A percentile compares a stretch with the other conserved stretches of the same genome.
Conservation (phyloP, 30 jellyfish, hydroid and myxozoan genomes). For the Nemopilema nomurai region DNA sequence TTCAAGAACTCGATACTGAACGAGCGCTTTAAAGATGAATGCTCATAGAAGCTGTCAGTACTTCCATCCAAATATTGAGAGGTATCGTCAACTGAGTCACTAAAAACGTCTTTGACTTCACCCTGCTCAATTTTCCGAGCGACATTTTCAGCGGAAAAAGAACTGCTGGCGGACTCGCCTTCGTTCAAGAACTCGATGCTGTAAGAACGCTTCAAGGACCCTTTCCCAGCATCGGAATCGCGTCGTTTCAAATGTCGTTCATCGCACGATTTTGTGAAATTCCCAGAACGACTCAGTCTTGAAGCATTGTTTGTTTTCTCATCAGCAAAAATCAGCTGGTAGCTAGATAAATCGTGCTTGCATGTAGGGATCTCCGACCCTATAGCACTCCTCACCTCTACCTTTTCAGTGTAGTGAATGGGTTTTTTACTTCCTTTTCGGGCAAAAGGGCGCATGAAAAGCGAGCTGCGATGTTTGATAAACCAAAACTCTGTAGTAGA, state of each 20-base stretch:
- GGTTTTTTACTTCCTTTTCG: neutral
- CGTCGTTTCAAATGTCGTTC: slow-evolving; percentile 10
- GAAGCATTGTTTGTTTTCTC: slow-evolving; percentile 46
- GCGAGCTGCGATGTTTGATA: slow-evolving; percentile 24
- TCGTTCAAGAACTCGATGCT: slow-evolving; percentile 55
- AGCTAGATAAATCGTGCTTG: slow-evolving; percentile 21
- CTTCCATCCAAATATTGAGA: neutral
- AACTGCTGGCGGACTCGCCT: neutral
- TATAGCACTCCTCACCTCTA: slow-evolving; percentile 8
- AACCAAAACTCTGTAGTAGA: slow-evolving; percentile 42
- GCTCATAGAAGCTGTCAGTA: slow-evolving; percentile 4
- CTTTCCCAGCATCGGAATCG: neutral
- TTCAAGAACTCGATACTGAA: slow-evolving; percentile 53
- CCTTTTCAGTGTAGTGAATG: slow-evolving; percentile 51
- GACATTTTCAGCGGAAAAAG: slow-evolving; percentile 37
- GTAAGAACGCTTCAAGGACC: slow-evolving; percentile 37
- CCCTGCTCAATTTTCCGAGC: slow-evolving; percentile 46
- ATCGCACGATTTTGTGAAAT: slow-evolving; percentile 35
- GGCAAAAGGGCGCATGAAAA: slow-evolving; percentile 9
- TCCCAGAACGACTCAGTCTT: slow-evolving; percentile 22
- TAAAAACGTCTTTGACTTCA: slow-evolving; percentile 18
- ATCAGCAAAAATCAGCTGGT: slow-evolving; percentile 25
- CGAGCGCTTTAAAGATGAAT: slow-evolving; percentile 34
- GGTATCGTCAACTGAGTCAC: slow-evolving; percentile 23
- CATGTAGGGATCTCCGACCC: neutral